Conservation (phyloP, 2,888 invertebrate genomes). For the Beris morrisii region DNA sequence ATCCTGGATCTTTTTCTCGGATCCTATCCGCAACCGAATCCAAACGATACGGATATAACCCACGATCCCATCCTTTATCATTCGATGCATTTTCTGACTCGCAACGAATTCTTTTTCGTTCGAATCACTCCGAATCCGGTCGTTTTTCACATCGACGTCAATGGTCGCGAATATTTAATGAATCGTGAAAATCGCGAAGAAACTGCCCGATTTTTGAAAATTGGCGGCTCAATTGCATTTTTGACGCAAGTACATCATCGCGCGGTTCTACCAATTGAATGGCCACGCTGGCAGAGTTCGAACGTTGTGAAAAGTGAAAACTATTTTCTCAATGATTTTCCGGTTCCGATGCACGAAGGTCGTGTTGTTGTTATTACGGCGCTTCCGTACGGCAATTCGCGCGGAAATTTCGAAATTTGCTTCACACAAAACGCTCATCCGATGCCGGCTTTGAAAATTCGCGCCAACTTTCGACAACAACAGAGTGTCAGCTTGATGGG, state of each 20-base stretch:
- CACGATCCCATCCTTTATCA: neutral
- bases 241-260: conserved; percentile 16
- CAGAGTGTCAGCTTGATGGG: conserved; percentile 1
- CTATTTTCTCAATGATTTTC: conserved; percentile 11
- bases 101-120: conserved; percentile 4
- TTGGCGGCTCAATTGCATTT: conserved; percentile 16
- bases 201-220: conserved; percentile 6
- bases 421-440: conserved; percentile 2
- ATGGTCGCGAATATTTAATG: neutral
- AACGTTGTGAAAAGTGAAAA: conserved; percentile 8
- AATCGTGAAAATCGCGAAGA: neutral
- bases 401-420: conserved; percentile 12
- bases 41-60: neutral
- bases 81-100: neutral
- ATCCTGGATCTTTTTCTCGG: conserved; percentile 7
- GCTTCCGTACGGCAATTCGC: neutral
- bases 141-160: neutral
- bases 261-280: neutral
- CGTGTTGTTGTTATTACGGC: conserved; percentile 2
- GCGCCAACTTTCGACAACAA: neutral
- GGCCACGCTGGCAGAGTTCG: neutral
- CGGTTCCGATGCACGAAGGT: conserved; percentile 2
- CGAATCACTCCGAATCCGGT: conserved; percentile 2
- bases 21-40: neutral
- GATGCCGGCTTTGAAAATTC: conserved; percentile 11